A percentile compares a stretch with the other conserved stretches of the same genome.
Conservation (phyloP, 2,888 invertebrate genomes). For the Chrysolina americana region DNA sequence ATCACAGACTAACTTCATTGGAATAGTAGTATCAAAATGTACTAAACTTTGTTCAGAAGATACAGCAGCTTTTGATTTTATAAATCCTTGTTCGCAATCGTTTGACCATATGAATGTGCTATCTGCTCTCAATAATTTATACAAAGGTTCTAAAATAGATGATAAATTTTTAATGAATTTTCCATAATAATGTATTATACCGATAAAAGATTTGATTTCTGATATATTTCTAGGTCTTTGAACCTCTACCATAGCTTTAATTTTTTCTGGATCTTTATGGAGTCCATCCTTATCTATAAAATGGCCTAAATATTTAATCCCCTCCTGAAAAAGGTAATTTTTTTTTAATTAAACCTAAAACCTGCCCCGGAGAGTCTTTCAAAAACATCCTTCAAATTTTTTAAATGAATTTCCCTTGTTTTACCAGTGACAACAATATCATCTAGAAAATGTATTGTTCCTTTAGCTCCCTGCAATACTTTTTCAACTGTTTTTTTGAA, state of each 20-base stretch:
- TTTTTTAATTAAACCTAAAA: slow-evolving; percentile 33
- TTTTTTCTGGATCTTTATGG: slow-evolving; percentile 20
- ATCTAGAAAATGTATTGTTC: slow-evolving; percentile 34
- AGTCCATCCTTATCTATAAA: slow-evolving; percentile 32
- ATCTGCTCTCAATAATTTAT: slow-evolving; percentile 4
- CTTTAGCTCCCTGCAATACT: slow-evolving; percentile 27
- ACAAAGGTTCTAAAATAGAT: slow-evolving; percentile 21
- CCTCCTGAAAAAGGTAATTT: slow-evolving; percentile 26
- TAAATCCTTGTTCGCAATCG: slow-evolving; percentile 30
- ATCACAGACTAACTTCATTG: slow-evolving; percentile 29
- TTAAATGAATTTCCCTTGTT: slow-evolving; percentile 27
- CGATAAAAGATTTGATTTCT: slow-evolving; percentile 13
- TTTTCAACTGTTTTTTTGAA: slow-evolving; percentile 31
- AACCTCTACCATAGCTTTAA: slow-evolving; percentile 9
- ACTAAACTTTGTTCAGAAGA: slow-evolving; percentile 25
- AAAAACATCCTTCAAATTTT: slow-evolving; percentile 30
- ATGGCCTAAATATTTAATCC: slow-evolving; percentile 36
- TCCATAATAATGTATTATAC: slow-evolving; percentile 34
- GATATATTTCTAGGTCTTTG: slow-evolving; percentile 21
- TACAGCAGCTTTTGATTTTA: slow-evolving; percentile 14
- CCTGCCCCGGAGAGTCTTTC: slow-evolving; percentile 23
- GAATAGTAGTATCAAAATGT: slow-evolving; percentile 26
- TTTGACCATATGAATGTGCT: slow-evolving; percentile 22
- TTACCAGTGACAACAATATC: slow-evolving; percentile 36
- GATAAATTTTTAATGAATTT: slow-evolving; percentile 24